phyloP scores from a whole-genome alignment of 2,113 vertebrate genomes.

The Zosterops borbonicus region DNA sequence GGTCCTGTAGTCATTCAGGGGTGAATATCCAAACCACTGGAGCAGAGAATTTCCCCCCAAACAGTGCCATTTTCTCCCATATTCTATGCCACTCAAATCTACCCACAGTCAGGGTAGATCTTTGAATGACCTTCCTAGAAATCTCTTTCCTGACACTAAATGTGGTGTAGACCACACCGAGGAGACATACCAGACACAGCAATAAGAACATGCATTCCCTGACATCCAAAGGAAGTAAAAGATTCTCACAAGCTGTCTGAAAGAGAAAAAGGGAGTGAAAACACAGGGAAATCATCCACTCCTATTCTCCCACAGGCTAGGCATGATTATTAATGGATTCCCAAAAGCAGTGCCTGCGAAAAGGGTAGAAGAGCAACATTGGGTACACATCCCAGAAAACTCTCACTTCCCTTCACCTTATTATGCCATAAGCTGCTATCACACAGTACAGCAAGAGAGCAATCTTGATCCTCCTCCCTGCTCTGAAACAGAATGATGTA shows the following conservation, averaged over 20 bases:
- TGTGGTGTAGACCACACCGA: rapidly evolving
- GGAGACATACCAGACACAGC: neutral
- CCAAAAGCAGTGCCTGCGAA: too few relatives aligned
- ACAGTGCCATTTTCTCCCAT: neutral
- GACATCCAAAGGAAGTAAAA: neutral
- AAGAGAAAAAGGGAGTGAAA: neutral
- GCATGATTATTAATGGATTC: neutral
- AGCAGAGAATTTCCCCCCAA: neutral
- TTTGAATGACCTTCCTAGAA: neutral
- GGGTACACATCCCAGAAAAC: too few relatives aligned
- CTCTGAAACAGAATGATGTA: neutral
- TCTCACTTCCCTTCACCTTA: neutral
- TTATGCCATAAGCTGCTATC: neutral
- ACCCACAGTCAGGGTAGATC: neutral
- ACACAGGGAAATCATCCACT: neutral
- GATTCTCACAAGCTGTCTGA: neutral
- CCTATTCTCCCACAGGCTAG: neutral
- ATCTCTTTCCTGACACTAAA: neutral
- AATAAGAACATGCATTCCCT: neutral
- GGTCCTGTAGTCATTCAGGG: neutral
- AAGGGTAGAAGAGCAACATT: neutral
- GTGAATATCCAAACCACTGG: neutral
- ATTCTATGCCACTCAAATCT: neutral
- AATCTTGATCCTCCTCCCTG: neutral
- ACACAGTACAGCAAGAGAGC: neutral